Evolutionary conservation across 2,888 invertebrate genomes (phyloP).

Genomic region (Cerastis leucographa): DNA sequence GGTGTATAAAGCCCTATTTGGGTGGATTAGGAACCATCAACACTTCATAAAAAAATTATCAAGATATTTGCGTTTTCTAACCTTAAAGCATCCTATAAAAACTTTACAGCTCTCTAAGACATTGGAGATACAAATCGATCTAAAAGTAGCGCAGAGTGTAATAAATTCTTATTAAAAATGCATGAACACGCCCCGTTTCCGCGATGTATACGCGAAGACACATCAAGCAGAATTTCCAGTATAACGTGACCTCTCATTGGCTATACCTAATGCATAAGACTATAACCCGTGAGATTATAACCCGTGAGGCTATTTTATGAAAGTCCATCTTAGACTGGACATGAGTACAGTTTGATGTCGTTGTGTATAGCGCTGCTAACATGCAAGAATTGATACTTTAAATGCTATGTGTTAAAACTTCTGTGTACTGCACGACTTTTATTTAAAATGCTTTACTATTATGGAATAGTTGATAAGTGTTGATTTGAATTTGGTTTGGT

Average conservation of each 20-base stretch:
- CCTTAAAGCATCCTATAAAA: conserved; percentile 16
- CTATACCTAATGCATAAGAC: not conserved
- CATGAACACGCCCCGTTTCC: conserved; percentile 61
- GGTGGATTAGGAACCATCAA: not conserved
- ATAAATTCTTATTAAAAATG: conserved; percentile 70
- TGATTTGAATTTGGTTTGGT: not conserved
- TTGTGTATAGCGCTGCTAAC: conserved; percentile 14
- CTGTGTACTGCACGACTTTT: conserved; percentile 33
- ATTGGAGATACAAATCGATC: conserved; percentile 59
- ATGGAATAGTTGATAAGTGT: not conserved
- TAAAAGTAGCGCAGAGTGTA: conserved; percentile 40
- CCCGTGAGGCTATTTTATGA: not conserved
- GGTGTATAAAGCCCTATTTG: too few species aligned
- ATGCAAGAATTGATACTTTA: conserved; percentile 41
- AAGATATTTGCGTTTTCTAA: conserved; percentile 3
- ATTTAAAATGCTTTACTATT: not conserved
- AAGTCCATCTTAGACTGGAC: not conserved
- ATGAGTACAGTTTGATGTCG: not conserved
- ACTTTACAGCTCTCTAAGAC: conserved; percentile 38
- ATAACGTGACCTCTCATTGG: conserved; percentile 7
- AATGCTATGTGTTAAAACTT: conserved; percentile 35
- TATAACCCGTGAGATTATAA: too few species aligned
- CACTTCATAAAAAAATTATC: conserved; percentile 16
- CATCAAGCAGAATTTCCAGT: not conserved
- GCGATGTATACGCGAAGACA: conserved; percentile 6